These are phyloP conservation scores for Zeus faber DNA, from an alignment of 2,113 vertebrate genomes.

Conservation along the genomic window DNA sequence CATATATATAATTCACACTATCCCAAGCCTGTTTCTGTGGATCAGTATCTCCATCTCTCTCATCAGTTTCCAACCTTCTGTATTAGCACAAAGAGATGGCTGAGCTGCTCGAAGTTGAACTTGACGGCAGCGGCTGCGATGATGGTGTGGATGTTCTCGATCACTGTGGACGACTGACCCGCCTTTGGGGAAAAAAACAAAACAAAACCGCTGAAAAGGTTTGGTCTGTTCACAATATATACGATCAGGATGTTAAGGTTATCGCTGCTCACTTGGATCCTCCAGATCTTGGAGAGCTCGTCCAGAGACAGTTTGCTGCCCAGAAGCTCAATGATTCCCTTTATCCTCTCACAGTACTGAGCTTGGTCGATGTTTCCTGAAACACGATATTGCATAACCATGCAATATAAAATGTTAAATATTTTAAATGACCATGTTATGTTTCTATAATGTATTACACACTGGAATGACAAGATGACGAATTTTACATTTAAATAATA, in stretches of 20 bases:
- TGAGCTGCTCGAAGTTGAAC: slow-evolving; percentile 95
- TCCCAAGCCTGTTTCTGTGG: too few relatives aligned
- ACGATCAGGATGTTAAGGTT: too few relatives aligned
- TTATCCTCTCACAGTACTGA: slow-evolving; percentile 98
- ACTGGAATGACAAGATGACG: too few relatives aligned
- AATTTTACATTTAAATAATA: too few relatives aligned
- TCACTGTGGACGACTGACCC: slow-evolving; percentile 96
- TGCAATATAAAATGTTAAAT: too few relatives aligned
- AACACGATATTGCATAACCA: too few relatives aligned
- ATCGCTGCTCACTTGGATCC: slow-evolving; percentile 89
- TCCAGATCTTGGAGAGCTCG: slow-evolving; percentile 98
- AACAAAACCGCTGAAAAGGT: too few relatives aligned
- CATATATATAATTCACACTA: too few relatives aligned
- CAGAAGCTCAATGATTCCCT: slow-evolving; percentile 97
- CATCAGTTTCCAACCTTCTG: slow-evolving; percentile 82
- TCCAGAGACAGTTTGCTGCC: slow-evolving; percentile 97
- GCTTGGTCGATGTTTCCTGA: slow-evolving; percentile 98
- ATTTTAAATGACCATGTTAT: too few relatives aligned
- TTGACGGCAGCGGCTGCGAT: slow-evolving; percentile 97
- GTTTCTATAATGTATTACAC: too few relatives aligned
- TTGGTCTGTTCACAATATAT: too few relatives aligned
- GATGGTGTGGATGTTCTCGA: slow-evolving; percentile 98
- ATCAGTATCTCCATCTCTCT: not conserved
- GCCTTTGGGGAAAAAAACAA: slow-evolving; percentile 69
- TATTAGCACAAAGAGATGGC: slow-evolving; percentile 95